Conservation (phyloP, 1,140 invertebrate species). For the Lucilia sericata region DNA sequence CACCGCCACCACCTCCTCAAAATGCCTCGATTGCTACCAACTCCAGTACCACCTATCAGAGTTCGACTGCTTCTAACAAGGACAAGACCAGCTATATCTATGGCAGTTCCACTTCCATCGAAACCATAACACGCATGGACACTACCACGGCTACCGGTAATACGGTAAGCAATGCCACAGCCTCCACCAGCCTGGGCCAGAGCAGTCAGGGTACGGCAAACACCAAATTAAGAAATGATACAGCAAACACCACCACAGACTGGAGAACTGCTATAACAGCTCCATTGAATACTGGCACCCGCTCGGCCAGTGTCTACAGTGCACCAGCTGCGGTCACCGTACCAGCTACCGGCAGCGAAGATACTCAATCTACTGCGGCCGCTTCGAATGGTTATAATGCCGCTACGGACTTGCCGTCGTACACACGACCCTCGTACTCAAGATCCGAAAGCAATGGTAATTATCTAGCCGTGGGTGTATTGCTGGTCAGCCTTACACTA, state of each 20-base stretch:
- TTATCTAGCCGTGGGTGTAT: conserved; percentile 65
- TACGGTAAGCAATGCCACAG: conserved; percentile 55
- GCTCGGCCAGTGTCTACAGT: conserved; percentile 66
- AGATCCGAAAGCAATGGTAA: conserved; percentile 67
- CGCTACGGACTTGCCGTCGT: conserved; percentile 63
- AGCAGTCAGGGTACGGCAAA: conserved; percentile 28
- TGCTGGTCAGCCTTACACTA: conserved; percentile 64
- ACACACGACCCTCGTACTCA: conserved; percentile 63
- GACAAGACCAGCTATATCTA: conserved; percentile 63
- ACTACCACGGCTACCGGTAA: conserved; percentile 54
- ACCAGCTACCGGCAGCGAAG: conserved; percentile 57
- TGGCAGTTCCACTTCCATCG: conserved; percentile 62
- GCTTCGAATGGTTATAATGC: conserved; percentile 58
- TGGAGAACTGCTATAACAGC: conserved; percentile 3
- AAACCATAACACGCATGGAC: conserved; percentile 66
- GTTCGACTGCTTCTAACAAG: conserved; percentile 54
- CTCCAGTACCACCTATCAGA: conserved; percentile 47
- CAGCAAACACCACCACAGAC: conserved; percentile 47
- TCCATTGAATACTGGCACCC: conserved; percentile 55
- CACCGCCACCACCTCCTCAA: conserved; percentile 60
- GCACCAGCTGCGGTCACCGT: conserved; percentile 60
- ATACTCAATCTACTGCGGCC: conserved; percentile 57
- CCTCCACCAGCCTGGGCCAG: conserved; percentile 26
- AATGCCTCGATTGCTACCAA: conserved; percentile 41
- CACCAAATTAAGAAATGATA: conserved; percentile 46